phyloP scores from a whole-genome alignment of 2,113 vertebrate species.

The Cottus gobio region DNA sequence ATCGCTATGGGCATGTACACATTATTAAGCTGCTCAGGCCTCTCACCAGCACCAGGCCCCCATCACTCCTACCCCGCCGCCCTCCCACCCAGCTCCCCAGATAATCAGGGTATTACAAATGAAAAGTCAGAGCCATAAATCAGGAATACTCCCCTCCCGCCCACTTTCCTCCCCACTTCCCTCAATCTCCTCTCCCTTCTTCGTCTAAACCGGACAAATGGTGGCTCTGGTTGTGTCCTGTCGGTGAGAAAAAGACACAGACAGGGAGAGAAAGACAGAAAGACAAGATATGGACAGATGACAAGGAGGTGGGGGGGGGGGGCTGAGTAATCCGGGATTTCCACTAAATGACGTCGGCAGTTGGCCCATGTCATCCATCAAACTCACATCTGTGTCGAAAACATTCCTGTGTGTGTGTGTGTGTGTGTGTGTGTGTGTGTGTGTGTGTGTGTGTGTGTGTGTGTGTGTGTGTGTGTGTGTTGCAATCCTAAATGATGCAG shows the following conservation, averaged over 20 bases:
- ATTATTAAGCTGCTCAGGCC: constrained; percentile 76
- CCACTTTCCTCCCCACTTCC: constrained; percentile 19
- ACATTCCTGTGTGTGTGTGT: constrained; percentile 41
- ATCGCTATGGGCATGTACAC: constrained; percentile 67
- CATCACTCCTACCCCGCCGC: constrained; percentile 11
- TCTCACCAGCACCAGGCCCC: constrained; percentile 45
- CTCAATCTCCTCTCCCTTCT: constrained; percentile 14
- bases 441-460: constrained; percentile 17
- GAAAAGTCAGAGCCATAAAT: constrained; percentile 82
- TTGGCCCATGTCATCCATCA: constrained; percentile 69
- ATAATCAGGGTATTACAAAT: constrained; percentile 80
- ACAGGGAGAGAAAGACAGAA: constrained; percentile 9
- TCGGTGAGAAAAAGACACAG: constrained; percentile 5
- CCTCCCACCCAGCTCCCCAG: constrained; percentile 67
- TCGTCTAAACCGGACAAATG: constrained; percentile 37
- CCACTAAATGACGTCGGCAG: constrained; percentile 71
- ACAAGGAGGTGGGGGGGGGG: neutral
- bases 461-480: constrained; percentile 39
- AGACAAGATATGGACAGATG: constrained; percentile 45
- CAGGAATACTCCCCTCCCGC: constrained; percentile 41
- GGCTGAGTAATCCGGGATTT: constrained; percentile 78
- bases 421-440: constrained; percentile 20
- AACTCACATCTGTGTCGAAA: constrained; percentile 71
- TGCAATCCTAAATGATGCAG: constrained; percentile 69
- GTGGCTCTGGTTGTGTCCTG: constrained; percentile 7